These are phyloP conservation scores for Turdus rufiventris DNA, from an alignment of 2,113 vertebrate species.

Conservation along the genomic window DNA sequence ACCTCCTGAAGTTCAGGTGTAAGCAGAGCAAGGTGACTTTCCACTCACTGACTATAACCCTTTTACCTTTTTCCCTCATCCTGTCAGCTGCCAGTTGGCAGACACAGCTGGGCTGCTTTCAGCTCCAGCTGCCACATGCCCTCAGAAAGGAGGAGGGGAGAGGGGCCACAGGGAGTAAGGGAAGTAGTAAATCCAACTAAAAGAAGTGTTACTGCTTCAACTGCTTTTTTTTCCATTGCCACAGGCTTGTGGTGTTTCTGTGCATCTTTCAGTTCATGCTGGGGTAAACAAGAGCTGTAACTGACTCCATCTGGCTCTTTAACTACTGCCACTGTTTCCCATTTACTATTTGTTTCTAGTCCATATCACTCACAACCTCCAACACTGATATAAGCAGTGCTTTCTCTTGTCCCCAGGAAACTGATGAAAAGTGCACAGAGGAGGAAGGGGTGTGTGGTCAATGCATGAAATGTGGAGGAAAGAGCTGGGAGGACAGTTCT, in stretches of 20 bases:
- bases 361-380: neutral
- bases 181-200: neutral
- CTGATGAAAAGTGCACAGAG: neutral
- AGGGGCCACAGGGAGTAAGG: neutral
- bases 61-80: neutral
- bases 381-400: neutral
- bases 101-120: neutral
- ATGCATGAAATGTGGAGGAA: neutral
- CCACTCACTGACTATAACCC: neutral
- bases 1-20: neutral
- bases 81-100: neutral
- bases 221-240: neutral
- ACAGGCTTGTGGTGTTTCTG: neutral
- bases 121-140: neutral
- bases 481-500: neutral
- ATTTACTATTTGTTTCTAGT: neutral
- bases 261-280: neutral
- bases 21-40: neutral
- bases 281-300: neutral
- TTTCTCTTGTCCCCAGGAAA: neutral
- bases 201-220: neutral
- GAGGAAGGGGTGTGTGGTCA: neutral
- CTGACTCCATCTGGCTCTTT: neutral
- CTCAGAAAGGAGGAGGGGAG: neutral
- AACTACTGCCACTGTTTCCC: neutral